These are phyloP conservation scores for Lateolabrax maculatus DNA, from an alignment of 2,797 vertebrate species.

Conservation along the genomic window DNA sequence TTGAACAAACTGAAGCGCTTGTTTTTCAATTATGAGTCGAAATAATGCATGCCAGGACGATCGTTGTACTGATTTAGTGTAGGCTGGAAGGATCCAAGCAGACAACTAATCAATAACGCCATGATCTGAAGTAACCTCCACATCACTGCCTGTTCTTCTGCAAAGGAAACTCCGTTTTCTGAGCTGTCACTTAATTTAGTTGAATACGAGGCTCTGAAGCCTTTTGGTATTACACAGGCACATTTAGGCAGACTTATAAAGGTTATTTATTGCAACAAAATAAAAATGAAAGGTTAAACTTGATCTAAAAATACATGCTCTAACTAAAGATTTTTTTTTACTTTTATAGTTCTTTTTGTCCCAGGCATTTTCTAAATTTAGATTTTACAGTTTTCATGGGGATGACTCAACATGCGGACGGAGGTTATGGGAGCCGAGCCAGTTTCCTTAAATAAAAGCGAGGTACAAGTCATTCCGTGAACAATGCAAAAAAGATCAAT, in stretches of 20 bases:
- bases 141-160: slow-evolving; percentile 57
- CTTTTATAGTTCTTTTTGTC: slow-evolving; percentile 47
- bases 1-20: slow-evolving; percentile 23
- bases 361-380: slow-evolving; percentile 63
- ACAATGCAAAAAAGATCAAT: slow-evolving; percentile 77
- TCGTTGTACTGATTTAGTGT: slow-evolving; percentile 3
- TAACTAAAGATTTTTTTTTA: not conserved
- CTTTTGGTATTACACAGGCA: slow-evolving; percentile 33
- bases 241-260: slow-evolving; percentile 8
- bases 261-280: slow-evolving; percentile 34
- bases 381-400: slow-evolving; percentile 54
- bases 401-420: slow-evolving; percentile 64
- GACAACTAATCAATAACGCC: slow-evolving; percentile 32
- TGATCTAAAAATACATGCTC: slow-evolving; percentile 1
- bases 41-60: not conserved
- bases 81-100: slow-evolving; percentile 19
- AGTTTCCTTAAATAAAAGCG: slow-evolving; percentile 72
- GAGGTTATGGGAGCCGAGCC: slow-evolving; percentile 56
- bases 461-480: slow-evolving; percentile 58
- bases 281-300: slow-evolving; percentile 12
- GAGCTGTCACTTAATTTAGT: slow-evolving; percentile 20
- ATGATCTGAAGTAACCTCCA: slow-evolving; percentile 46
- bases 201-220: slow-evolving; percentile 10
- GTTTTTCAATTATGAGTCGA: slow-evolving; percentile 30
- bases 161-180: slow-evolving; percentile 52